Percentiles rank a stretch among this genome's conserved stretches.
These are phyloP conservation scores for Tragelaphus strepsiceros DNA, from an alignment of 2,113 vertebrate genomes.

Conservation along the genomic window DNA sequence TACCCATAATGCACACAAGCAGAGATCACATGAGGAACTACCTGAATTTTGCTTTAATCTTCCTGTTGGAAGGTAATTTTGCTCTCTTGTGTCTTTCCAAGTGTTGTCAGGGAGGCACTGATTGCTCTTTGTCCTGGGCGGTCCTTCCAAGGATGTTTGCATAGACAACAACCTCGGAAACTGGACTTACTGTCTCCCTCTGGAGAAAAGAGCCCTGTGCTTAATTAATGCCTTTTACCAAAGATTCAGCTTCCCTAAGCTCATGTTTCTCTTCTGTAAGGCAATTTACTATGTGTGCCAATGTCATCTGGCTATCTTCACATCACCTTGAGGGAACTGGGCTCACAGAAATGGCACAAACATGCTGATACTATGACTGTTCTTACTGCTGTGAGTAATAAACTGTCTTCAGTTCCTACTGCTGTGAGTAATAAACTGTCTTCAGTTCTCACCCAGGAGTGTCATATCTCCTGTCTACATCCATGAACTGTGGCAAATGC, in stretches of 20 bases:
- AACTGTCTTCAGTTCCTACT: not conserved
- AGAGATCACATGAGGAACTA: not conserved
- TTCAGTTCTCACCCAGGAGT: not conserved
- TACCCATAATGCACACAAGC: not conserved
- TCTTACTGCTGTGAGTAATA: not conserved
- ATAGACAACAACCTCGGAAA: not conserved
- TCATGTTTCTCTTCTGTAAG: not conserved
- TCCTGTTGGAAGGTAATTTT: not conserved
- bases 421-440: not conserved
- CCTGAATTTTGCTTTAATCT: not conserved
- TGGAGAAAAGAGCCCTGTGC: not conserved
- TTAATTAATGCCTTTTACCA: not conserved
- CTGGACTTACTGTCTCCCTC: not conserved
- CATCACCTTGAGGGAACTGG: not conserved
- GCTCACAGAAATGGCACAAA: not conserved
- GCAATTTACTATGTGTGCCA: accelerated
- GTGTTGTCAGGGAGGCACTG: not conserved
- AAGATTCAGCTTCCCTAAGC: not conserved
- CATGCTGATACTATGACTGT: not conserved
- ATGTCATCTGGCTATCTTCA: not conserved
- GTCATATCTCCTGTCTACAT: not conserved
- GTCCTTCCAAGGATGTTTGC: not conserved
- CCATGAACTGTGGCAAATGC: not conserved
- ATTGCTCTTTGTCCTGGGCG: not conserved
- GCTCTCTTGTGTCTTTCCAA: not conserved